phyloP scores from a whole-genome alignment of 2,797 vertebrate genomes.

The Paguma larvata region DNA sequence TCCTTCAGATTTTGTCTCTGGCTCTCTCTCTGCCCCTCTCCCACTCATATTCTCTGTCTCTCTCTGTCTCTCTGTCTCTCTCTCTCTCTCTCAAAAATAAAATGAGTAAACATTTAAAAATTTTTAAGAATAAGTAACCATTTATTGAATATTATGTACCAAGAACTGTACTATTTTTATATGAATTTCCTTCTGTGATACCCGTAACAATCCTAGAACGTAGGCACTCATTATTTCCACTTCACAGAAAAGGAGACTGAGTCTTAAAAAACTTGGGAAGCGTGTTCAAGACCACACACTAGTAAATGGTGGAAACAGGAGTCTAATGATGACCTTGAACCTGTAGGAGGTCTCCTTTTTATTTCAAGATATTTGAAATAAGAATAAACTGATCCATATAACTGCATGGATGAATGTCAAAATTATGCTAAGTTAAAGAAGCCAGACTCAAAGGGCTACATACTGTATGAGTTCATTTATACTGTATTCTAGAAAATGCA shows the following conservation, averaged over 20 bases:
- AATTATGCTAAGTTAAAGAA: not conserved
- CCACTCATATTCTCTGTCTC: too few species aligned
- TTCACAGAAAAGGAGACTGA: conserved; percentile 50
- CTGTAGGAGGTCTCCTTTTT: not conserved
- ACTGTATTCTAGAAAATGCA: not conserved
- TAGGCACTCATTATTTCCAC: not conserved
- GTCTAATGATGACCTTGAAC: not conserved
- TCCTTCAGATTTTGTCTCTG: too few species aligned
- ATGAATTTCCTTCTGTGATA: not conserved
- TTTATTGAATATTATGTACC: not conserved
- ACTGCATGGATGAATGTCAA: not conserved
- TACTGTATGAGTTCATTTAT: not conserved
- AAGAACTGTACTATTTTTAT: not conserved
- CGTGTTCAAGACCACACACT: conserved; percentile 1
- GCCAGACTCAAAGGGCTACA: not conserved
- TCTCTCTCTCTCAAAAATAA: too few species aligned
- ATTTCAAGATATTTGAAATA: conserved; percentile 26
- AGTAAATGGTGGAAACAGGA: not conserved
- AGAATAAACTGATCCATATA: not conserved
- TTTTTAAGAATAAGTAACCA: not conserved
- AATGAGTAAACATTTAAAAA: too few species aligned
- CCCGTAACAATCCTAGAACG: not conserved
- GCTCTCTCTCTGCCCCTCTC: too few species aligned
- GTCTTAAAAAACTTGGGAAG: not conserved
- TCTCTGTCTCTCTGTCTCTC: too few species aligned